Base-by-base conservation (phyloP, 2,113 vertebrate species). In the Dasypus novemcinctus region DNA sequence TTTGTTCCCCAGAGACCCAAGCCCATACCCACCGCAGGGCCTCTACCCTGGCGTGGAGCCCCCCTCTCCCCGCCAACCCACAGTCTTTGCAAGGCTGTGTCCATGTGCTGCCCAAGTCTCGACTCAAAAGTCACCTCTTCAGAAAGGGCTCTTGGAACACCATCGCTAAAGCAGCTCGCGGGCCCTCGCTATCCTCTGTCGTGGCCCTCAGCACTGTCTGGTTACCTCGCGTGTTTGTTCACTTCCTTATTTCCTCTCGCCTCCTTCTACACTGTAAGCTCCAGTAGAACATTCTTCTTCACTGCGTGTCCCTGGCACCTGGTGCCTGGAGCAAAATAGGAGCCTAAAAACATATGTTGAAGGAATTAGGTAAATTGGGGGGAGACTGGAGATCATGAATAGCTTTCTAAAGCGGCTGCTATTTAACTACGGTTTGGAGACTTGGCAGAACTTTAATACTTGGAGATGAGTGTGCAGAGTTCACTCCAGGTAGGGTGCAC, bases 241-340 rank as follows among this genome's bases (percentile, higher is more conserved):
- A 38, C 7, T 81, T 90, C 18, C 57, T 93, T n/a, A 10, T 66
- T 54, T 29, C 71, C 31, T 59, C 14, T 68, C 15, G 21, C 33
- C 31, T 21, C 68, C 2, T 11, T 61, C 61, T 64, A 20, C 66
- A 36, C 29, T 4, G 11, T n/a, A 21, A n/a, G 64, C 78, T 71
- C 33, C 9, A 1, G 5, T 21, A 54, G 13, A 21, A n/a, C 10
- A 5, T 13, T 25, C 36, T 21, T 1, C 2, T 23, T 31, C 23
- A 31, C 43, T 52, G 2, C 31, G 15, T 12, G 68, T 75, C 41
- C 75, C 66, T 64, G 41, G 61, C 2, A 2, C 41, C 52, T 43
- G 7, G 36, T 38, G 36, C 52, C 63, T 87, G 23, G 33, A 5
- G 3, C 10, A 17, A 11, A 27, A 71, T 52, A 41, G 59, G 75